Conservation (phyloP, 2,797 vertebrate species). For the Macropodus opercularis region DNA sequence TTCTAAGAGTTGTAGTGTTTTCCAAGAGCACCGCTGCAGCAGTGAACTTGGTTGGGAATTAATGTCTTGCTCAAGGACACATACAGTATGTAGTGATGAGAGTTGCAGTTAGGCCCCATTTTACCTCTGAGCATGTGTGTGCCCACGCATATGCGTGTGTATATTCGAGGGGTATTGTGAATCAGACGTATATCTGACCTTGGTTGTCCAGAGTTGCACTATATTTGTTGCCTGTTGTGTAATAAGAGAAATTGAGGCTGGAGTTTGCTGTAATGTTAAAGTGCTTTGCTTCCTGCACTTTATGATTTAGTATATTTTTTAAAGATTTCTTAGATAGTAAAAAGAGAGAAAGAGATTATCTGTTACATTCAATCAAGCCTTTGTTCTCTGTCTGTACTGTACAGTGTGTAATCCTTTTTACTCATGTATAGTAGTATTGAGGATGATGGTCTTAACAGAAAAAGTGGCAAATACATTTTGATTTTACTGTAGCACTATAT, state of each 20-base stretch:
- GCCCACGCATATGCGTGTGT: not conserved
- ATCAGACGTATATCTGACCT: slow-evolving; percentile 2
- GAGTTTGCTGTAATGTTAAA: slow-evolving; percentile 1
- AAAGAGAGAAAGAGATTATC: too few species aligned
- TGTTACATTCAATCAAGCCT: too few species aligned
- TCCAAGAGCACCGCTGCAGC: slow-evolving; percentile 1
- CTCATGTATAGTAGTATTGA: too few species aligned
- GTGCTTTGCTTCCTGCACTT: too few species aligned
- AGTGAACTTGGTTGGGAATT: slow-evolving; percentile 1
- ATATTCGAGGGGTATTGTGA: slow-evolving; percentile 7
- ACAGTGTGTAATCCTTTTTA: too few species aligned
- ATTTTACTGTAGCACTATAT: too few species aligned
- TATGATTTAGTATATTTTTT: too few species aligned
- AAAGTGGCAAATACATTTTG: too few species aligned
- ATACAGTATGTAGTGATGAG: slow-evolving; percentile 10
- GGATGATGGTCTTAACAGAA: too few species aligned
- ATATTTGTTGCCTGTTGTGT: slow-evolving; percentile 20
- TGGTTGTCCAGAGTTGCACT: slow-evolving; percentile 16
- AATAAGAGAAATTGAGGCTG: not conserved
- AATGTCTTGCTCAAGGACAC: slow-evolving; percentile 13
- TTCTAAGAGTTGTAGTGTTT: not conserved
- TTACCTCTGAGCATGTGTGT: not conserved
- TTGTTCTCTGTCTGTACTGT: too few species aligned
- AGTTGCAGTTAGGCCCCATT: not conserved
- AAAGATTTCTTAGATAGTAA: too few species aligned